These are phyloP conservation scores for Apodemia zela DNA, from an alignment of 2,888 invertebrate genomes.

Conservation along the genomic window DNA sequence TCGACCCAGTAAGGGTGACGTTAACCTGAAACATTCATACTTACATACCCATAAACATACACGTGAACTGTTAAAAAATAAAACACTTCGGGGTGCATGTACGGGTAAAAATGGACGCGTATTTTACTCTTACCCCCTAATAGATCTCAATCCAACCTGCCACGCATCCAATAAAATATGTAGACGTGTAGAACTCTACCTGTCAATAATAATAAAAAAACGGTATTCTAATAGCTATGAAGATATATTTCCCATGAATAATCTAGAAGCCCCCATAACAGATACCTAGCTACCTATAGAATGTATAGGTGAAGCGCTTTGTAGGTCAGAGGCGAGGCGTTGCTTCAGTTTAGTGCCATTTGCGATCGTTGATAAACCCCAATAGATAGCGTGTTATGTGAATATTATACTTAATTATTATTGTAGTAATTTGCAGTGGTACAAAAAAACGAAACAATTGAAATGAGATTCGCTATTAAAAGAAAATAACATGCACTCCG, in stretches of 20 bases:
- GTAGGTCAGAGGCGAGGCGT: slow-evolving; percentile 61
- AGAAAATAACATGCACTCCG: too few species aligned
- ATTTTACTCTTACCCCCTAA: slow-evolving; percentile 32
- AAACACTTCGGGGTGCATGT: neutral
- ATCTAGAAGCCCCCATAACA: slow-evolving; percentile 48
- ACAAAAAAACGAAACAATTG: too few species aligned
- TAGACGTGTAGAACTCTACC: slow-evolving; percentile 56
- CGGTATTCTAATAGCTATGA: slow-evolving; percentile 66
- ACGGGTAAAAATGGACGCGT: neutral
- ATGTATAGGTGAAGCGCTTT: slow-evolving; percentile 38
- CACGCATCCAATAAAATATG: slow-evolving; percentile 55
- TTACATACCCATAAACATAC: neutral
- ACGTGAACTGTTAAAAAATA: neutral
- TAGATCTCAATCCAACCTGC: slow-evolving; percentile 43
- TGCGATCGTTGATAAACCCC: slow-evolving; percentile 33
- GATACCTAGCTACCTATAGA: neutral
- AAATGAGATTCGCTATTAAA: too few species aligned
- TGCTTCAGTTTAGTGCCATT: slow-evolving; percentile 51
- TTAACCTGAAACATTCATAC: neutral
- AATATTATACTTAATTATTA: too few species aligned
- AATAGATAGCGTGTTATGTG: too few species aligned
- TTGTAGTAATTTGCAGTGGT: too few species aligned
- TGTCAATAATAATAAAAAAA: slow-evolving; percentile 58
- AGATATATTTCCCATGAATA: slow-evolving; percentile 61
- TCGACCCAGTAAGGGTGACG: neutral